Percentiles rank a stretch among this genome's conserved stretches.
Conservation (phyloP, 2,113 vertebrate species). For the Parus major region DNA sequence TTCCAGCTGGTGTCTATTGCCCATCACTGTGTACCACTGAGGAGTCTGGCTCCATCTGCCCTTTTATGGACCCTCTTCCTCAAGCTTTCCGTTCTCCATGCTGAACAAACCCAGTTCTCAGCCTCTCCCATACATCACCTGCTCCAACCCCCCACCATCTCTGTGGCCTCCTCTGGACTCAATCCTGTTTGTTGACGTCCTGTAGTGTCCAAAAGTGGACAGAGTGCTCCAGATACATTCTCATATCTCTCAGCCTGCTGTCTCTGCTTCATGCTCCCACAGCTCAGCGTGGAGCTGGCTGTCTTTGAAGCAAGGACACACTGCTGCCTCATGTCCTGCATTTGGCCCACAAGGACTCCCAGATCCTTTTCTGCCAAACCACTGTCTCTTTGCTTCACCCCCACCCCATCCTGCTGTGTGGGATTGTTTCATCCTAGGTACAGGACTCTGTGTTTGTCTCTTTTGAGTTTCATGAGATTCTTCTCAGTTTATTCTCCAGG, state of each 20-base stretch:
- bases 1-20: neutral
- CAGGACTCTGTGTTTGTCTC: neutral
- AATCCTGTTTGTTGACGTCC: neutral
- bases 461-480: neutral
- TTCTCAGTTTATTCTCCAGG: neutral
- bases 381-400: neutral
- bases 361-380: neutral
- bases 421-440: neutral
- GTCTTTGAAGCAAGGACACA: neutral
- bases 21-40: neutral
- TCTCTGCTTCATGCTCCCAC: neutral
- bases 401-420: fast-evolving
- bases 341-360: neutral
- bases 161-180: neutral
- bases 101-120: neutral
- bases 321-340: neutral
- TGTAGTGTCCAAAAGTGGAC: neutral
- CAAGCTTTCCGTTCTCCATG: neutral
- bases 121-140: neutral
- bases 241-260: neutral
- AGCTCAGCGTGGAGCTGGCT: neutral
- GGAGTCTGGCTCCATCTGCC: neutral
- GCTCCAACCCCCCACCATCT: neutral
- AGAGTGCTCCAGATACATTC: neutral
- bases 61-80: neutral